phyloP scores from a whole-genome alignment of 2,888 invertebrate species.

The Willowsia nigromaculata region DNA sequence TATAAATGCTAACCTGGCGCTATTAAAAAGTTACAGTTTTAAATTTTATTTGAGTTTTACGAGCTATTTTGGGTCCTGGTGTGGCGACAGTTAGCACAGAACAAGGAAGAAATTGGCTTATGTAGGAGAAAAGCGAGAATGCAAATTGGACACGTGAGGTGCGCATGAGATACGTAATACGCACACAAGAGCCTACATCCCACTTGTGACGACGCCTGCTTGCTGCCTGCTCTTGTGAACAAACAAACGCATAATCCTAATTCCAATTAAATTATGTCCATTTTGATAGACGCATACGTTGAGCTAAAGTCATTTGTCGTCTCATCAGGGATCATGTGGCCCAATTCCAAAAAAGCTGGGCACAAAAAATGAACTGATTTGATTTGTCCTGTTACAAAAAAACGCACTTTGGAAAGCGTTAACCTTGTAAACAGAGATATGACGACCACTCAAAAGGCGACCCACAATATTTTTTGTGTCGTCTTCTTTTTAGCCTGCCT shows the following conservation, averaged over 20 bases:
- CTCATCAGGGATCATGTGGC: neutral
- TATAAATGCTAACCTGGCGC: no score
- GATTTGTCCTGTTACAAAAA: neutral
- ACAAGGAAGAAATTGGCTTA: neutral
- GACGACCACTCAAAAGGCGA: neutral
- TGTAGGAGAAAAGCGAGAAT: neutral
- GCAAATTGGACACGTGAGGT: conserved; percentile 29
- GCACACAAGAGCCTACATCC: no score
- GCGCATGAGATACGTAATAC: neutral
- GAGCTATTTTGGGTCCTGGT: neutral
- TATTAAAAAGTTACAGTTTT: no score
- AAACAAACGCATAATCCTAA: neutral
- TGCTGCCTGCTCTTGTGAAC: no score
- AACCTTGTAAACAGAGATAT: neutral
- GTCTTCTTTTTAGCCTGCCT: neutral
- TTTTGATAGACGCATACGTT: neutral
- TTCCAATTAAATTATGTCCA: neutral
- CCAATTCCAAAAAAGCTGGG: neutral
- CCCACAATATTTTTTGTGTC: neutral
- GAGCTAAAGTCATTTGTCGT: neutral
- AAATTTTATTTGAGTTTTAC: neutral
- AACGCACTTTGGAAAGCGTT: neutral
- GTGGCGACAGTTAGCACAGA: neutral
- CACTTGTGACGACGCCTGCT: no score
- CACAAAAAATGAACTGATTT: neutral